Base-by-base conservation (phyloP, 2,888 invertebrate species). In the Lithodes maja region DNA sequence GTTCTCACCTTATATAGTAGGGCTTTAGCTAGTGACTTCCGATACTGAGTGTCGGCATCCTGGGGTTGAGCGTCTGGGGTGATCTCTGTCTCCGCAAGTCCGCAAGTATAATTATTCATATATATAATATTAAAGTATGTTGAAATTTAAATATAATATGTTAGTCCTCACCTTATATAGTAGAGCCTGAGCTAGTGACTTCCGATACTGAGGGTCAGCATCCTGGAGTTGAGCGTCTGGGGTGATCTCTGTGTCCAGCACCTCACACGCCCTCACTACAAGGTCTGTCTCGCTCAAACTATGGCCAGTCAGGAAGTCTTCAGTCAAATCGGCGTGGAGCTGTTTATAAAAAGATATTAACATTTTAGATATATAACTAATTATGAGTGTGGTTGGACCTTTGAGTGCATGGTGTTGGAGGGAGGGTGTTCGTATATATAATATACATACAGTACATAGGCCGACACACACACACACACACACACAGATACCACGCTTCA, bases 1-100 rank as follows among this genome's bases (percentile, higher is more conserved):
- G 33, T 33, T 33, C 33, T 92, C 93, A 96, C 97, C 95, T 97
- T 98, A 93, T 97, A 98, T 93, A 98, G 96, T n/a, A 98, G 94
- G 3, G 96, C 95, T 87, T 96, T 94, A 0, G 97, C 96, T 7
- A 98, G 94, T 15, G 94, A 94, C 92, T 95, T 96, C 53, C 97
- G 95, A 92, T 96, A 97, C 71, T 94, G 94, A 0, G 96, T 95
- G 0, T 95, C 95, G 0, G 96, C 95, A 92, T 97, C 96, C 0
- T 96, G 96, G 0, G 33, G 33, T 33, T 33, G 33, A 33, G 33
- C 33, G 33, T 33, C 33, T 33, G 33, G 33, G 33, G 33, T 33
- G 33, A 33, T 33, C 33, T 33, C 33, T 33, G 33, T 33, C 33
- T 33, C 33, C 33, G 33, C 33, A 33, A 33, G 33, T 33, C 33